phyloP scores from a whole-genome alignment of 2,888 invertebrate genomes.

The Muscina levida region DNA sequence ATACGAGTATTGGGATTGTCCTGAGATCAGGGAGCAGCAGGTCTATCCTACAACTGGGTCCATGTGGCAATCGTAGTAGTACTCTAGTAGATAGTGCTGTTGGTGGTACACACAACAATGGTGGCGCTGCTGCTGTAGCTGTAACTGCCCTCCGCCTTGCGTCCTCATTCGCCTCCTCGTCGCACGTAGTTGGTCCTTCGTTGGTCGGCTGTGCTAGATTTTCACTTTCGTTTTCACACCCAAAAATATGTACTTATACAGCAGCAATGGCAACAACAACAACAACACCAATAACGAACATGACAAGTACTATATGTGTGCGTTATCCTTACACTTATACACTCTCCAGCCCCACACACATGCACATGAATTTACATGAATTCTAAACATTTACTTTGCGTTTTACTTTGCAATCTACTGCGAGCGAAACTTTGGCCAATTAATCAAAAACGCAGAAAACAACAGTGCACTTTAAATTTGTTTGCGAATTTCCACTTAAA shows the following conservation, averaged over 20 bases:
- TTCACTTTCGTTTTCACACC: slow-evolving; percentile 79
- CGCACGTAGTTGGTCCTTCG: slow-evolving; percentile 62
- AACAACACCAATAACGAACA: slow-evolving; percentile 16
- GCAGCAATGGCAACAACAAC: slow-evolving; percentile 29
- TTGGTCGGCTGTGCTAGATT: slow-evolving; percentile 72
- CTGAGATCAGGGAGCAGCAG: slow-evolving; percentile 24
- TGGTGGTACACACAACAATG: slow-evolving; percentile 10
- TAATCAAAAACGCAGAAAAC: not conserved
- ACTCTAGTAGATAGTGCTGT: slow-evolving; percentile 13
- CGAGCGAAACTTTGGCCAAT: not conserved
- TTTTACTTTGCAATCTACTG: not conserved
- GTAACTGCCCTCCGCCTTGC: slow-evolving; percentile 15
- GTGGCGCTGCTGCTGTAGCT: not conserved
- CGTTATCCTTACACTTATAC: slow-evolving; percentile 1
- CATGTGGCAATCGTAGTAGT: slow-evolving; percentile 23
- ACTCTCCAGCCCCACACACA: slow-evolving; percentile 17
- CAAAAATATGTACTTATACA: slow-evolving; percentile 70
- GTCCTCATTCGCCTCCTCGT: slow-evolving; percentile 30
- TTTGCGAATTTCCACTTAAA: slow-evolving; percentile 42
- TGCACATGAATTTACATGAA: slow-evolving; percentile 34
- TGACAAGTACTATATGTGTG: not conserved
- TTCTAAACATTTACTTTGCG: not conserved
- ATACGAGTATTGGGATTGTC: not conserved
- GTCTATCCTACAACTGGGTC: slow-evolving; percentile 1
- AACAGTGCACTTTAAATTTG: slow-evolving; percentile 35